A percentile compares a stretch with the other conserved stretches of the same genome.
These are phyloP conservation scores for Threskiornis aethiopicus DNA, from an alignment of 2,797 vertebrate genomes.

Conservation along the genomic window DNA sequence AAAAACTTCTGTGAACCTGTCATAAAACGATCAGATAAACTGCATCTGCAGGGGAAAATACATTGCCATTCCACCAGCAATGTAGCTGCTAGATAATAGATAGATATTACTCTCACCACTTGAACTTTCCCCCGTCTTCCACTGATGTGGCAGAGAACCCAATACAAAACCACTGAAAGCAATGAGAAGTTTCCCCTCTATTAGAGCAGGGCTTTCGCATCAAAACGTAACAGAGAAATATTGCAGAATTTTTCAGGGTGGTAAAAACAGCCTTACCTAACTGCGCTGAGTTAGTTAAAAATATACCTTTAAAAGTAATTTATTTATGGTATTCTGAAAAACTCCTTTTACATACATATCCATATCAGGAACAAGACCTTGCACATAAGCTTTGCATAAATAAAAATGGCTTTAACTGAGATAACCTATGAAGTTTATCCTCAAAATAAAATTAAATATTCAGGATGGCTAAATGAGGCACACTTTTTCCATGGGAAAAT, in stretches of 20 bases:
- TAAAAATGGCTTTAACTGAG: conserved; percentile 50
- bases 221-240: not conserved
- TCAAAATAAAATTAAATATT: conserved; percentile 54
- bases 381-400: conserved; percentile 14
- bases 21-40: conserved; percentile 15
- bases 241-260: not conserved
- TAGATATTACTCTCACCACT: not conserved
- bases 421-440: conserved; percentile 58
- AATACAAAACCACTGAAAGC: not conserved
- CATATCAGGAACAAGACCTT: conserved; percentile 29
- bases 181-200: not conserved
- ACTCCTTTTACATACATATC: not conserved
- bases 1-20: conserved; percentile 36
- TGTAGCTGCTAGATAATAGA: not conserved
- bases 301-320: not conserved
- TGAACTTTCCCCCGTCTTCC: not conserved
- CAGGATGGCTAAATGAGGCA: conserved; percentile 52
- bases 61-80: not conserved
- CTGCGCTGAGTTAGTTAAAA: not conserved
- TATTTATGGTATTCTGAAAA: conserved; percentile 17
- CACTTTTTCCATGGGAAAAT: conserved; percentile 64
- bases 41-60: not conserved
- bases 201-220: not conserved
- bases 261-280: not conserved
- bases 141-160: not conserved